Percentiles rank a stretch among this genome's conserved stretches.
Evolutionary conservation across 2,113 vertebrate genomes (phyloP).

Genomic region (Xenopus borealis): DNA sequence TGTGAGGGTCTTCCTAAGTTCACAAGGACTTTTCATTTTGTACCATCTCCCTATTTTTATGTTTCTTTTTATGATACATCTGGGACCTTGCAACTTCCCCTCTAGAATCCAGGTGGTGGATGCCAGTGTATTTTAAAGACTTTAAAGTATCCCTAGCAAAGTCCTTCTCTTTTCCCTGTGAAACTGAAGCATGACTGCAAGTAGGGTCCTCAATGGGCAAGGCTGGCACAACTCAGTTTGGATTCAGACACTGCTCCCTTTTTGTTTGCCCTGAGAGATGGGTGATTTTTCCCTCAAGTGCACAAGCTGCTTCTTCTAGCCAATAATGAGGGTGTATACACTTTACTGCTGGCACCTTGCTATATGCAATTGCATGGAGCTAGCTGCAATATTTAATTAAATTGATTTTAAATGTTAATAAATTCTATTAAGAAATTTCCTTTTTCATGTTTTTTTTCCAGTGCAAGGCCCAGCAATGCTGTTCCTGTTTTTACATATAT

Average conservation of each 20-base stretch:
- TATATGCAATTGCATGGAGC: background rate
- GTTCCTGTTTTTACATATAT: too few species aligned
- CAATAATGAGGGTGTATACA: background rate
- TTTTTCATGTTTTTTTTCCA: background rate
- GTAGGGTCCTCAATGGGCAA: slow-evolving; percentile 47
- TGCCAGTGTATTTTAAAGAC: slow-evolving; percentile 51
- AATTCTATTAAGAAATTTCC: slow-evolving; percentile 1
- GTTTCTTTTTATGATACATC: background rate
- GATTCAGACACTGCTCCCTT: slow-evolving; percentile 7
- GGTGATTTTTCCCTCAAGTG: background rate
- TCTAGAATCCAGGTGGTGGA: background rate
- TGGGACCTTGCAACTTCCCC: background rate
- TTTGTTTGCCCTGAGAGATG: background rate
- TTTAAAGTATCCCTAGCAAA: slow-evolving; percentile 26
- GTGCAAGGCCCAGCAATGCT: too few species aligned
- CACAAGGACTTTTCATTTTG: slow-evolving; percentile 54
- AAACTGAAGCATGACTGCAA: slow-evolving; percentile 41
- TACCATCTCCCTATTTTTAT: slow-evolving; percentile 42
- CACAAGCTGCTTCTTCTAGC: background rate
- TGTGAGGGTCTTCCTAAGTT: slow-evolving; percentile 68
- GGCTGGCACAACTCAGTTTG: slow-evolving; percentile 20
- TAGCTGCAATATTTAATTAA: slow-evolving; percentile 25
- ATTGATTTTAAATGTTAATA: slow-evolving; percentile 38
- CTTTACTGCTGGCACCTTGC: slow-evolving; percentile 3
- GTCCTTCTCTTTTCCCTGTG: slow-evolving; percentile 8